Base-by-base conservation (phyloP, 2,888 invertebrate species). In the Dorcus parallelipipedus region DNA sequence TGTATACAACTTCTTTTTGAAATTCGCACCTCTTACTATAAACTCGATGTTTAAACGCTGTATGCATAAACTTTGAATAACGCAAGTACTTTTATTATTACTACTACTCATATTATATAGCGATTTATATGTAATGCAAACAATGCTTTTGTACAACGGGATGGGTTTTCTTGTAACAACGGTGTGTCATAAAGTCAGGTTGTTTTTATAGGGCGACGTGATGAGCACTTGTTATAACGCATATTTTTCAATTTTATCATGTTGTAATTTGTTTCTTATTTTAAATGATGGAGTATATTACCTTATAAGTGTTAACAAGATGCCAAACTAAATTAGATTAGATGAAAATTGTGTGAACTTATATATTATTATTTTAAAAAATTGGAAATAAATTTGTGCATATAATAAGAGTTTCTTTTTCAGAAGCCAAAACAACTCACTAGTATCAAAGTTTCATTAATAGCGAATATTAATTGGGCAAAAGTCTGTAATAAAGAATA, bases 311-410 rank as follows among this genome's bases (percentile, higher is more conserved):
- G 45, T 45, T 42, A 42, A 42, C 42, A 49, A 47, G 59, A 59
- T 59, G 59, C 59, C 59, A 59, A 59, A 59, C 59, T 59, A 59
- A 59, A 59, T 43, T 59, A 52, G 56, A 33, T 33, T 55, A 59
- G 56, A 52, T 23, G 40, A 48, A 45, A 49, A 49, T 54, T 59
- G 59, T 59, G 59, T 59, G 55, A 50, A 56, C 55, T 40, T 58
- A 56, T 52, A 43, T 41, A 55, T 55, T 56, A 49, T 51, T 53
- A 54, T 40, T 43, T 56, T 49, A 42, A 52, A 38, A 54, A 54
- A 54, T 23, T 33, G 26, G 26, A 33, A 45, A 45, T 45, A 49
- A 59, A 58, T 53, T 33, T 59, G 53, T 52, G 43, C 43, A 47
- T 50, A 41, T 43, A 52, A 47, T 14, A 43, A 20, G n/a, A n/a